Conservation (phyloP, 2,888 invertebrate genomes). For the Eupithecia insigniata region DNA sequence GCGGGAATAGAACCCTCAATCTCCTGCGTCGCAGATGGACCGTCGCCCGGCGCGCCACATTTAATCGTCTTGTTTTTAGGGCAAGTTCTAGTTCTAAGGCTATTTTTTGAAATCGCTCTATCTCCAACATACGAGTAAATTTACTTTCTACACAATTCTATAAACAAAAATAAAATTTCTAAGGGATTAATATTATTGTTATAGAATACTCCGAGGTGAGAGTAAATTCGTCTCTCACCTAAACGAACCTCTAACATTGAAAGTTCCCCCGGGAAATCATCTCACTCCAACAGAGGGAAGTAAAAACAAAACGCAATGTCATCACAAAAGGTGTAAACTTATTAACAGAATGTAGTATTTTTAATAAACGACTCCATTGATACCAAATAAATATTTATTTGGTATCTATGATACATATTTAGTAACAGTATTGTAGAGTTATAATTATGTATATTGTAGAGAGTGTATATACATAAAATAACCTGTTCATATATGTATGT, state of each 20-base stretch:
- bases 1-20: too few species aligned
- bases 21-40: too few species aligned
- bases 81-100: too few species aligned
- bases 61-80: neutral
- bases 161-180: slow-evolving; percentile 8
- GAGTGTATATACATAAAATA: too few species aligned
- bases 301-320: slow-evolving; percentile 36
- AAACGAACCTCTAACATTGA: slow-evolving; percentile 37
- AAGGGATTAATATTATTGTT: neutral
- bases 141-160: neutral
- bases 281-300: slow-evolving; percentile 40
- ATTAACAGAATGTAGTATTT: neutral
- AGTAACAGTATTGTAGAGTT: too few species aligned
- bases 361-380: neutral
- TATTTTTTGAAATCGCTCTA: neutral
- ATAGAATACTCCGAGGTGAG: slow-evolving; percentile 10
- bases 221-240: slow-evolving; percentile 26
- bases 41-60: too few species aligned
- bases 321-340: slow-evolving; percentile 17
- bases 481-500: too few species aligned
- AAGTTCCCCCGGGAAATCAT: slow-evolving; percentile 44
- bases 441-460: too few species aligned
- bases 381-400: too few species aligned
- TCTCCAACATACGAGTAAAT: neutral
- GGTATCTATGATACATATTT: too few species aligned